Percentiles rank a stretch among this genome's conserved stretches.
Evolutionary conservation across 1,140 invertebrate species (phyloP).

Genomic region (Nomia melanderi): DNA sequence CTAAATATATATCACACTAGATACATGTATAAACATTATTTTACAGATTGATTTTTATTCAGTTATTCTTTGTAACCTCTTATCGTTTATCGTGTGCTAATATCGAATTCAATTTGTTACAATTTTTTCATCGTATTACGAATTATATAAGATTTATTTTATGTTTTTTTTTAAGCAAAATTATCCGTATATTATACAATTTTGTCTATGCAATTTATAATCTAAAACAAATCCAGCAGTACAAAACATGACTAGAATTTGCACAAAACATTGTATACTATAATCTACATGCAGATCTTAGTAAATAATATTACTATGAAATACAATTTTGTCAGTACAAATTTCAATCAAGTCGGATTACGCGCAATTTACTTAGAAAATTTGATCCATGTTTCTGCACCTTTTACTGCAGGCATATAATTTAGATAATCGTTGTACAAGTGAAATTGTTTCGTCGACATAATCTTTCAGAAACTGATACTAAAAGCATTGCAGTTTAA

Average conservation of each 20-base stretch:
- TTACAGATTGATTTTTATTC: constrained; percentile 12
- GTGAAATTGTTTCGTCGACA: neutral
- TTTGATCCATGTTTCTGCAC: constrained; percentile 7
- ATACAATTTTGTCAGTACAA: constrained; percentile 20
- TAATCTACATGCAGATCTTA: constrained; percentile 44
- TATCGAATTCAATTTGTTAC: neutral
- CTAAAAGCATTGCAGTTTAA: neutral
- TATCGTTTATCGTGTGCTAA: neutral
- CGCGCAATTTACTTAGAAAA: neutral
- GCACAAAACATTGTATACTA: constrained; percentile 45
- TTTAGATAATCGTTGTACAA: neutral
- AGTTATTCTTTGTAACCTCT: neutral
- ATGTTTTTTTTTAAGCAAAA: neutral
- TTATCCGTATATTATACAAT: constrained; percentile 4
- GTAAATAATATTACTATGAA: constrained; percentile 19
- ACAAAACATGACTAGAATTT: constrained; percentile 66
- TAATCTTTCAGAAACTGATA: neutral
- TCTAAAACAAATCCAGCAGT: constrained; percentile 57
- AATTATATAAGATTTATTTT: neutral
- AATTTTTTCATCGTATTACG: neutral
- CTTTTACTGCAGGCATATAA: neutral
- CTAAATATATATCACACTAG: constrained; percentile 15
- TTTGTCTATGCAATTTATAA: constrained; percentile 14
- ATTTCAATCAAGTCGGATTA: neutral
- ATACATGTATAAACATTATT: constrained; percentile 14